These are phyloP conservation scores for Phrixothrix hirtus DNA, from an alignment of 2,888 invertebrate genomes.

Conservation along the genomic window DNA sequence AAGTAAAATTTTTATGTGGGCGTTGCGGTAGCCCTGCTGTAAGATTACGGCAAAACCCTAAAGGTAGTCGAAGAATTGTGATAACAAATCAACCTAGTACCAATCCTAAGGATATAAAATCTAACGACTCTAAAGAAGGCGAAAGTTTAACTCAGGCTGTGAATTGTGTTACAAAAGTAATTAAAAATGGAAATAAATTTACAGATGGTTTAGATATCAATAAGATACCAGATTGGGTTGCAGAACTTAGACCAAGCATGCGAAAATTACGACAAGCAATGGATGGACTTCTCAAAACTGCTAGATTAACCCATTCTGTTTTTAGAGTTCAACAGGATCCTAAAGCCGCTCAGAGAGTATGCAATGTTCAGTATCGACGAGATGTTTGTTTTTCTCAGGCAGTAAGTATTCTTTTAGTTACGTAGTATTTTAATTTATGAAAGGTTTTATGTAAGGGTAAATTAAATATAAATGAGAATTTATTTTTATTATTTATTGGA, in stretches of 20 bases:
- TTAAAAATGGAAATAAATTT: slow-evolving; percentile 71
- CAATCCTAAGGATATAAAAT: slow-evolving; percentile 36
- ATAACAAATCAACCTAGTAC: slow-evolving; percentile 40
- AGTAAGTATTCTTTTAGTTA: slow-evolving; percentile 65
- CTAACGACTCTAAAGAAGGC: slow-evolving; percentile 40
- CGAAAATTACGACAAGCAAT: slow-evolving; percentile 79
- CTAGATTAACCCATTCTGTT: slow-evolving; percentile 80
- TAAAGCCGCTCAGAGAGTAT: slow-evolving; percentile 72
- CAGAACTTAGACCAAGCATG: slow-evolving; percentile 77
- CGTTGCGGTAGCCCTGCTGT: slow-evolving; percentile 74
- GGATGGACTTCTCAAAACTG: slow-evolving; percentile 75
- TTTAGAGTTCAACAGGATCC: slow-evolving; percentile 80
- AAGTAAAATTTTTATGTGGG: slow-evolving; percentile 78
- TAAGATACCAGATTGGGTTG: slow-evolving; percentile 73
- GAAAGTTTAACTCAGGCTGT: slow-evolving; percentile 57
- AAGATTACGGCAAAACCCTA: slow-evolving; percentile 61
- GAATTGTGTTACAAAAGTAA: slow-evolving; percentile 60
- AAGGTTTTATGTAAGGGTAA: no score
- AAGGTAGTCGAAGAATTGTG: slow-evolving; percentile 38
- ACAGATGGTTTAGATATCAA: slow-evolving; percentile 72
- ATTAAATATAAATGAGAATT: no score
- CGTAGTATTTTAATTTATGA: slow-evolving; percentile 10
- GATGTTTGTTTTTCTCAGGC: slow-evolving; percentile 93
- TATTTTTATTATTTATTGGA: no score
- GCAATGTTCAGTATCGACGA: slow-evolving; percentile 75